Evolutionary conservation across 2,113 vertebrate species (phyloP).

Genomic region (Odontophorus gujanensis): DNA sequence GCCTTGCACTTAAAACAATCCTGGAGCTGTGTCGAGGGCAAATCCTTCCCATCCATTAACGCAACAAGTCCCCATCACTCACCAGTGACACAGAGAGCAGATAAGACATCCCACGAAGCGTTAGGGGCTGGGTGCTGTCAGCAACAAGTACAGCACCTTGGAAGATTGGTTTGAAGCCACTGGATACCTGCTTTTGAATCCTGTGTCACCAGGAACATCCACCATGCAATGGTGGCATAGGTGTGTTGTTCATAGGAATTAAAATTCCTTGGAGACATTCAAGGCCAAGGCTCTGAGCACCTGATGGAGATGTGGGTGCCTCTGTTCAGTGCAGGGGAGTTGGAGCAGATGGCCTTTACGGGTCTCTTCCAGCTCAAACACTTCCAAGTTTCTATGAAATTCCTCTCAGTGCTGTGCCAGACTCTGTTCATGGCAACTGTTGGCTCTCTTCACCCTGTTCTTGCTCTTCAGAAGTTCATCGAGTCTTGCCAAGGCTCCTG

Average conservation of each 20-base stretch:
- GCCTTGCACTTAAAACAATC: slow-evolving; percentile 54
- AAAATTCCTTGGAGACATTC: not conserved
- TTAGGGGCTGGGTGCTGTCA: not conserved
- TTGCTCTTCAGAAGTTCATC: not conserved
- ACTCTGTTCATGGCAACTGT: not conserved
- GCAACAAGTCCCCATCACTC: not conserved
- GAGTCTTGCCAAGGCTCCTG: not conserved
- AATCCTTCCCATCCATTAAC: slow-evolving; percentile 31
- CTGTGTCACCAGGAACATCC: not conserved
- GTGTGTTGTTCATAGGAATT: not conserved
- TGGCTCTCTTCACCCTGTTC: not conserved
- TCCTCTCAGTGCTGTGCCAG: rapidly evolving
- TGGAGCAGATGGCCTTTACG: no score
- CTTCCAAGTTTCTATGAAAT: not conserved
- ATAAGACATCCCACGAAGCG: not conserved
- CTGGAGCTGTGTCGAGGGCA: slow-evolving; percentile 12
- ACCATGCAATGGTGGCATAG: not conserved
- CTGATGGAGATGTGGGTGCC: no score
- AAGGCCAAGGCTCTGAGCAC: no score
- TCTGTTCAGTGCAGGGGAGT: no score
- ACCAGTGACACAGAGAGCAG: not conserved
- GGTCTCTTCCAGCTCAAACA: no score
- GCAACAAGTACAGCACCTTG: not conserved
- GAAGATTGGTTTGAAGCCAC: not conserved
- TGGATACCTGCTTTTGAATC: not conserved